A percentile compares a stretch with the other conserved stretches of the same genome.
Evolutionary conservation across 2,888 invertebrate genomes (phyloP).

Genomic region (Chymomyza caudatula): DNA sequence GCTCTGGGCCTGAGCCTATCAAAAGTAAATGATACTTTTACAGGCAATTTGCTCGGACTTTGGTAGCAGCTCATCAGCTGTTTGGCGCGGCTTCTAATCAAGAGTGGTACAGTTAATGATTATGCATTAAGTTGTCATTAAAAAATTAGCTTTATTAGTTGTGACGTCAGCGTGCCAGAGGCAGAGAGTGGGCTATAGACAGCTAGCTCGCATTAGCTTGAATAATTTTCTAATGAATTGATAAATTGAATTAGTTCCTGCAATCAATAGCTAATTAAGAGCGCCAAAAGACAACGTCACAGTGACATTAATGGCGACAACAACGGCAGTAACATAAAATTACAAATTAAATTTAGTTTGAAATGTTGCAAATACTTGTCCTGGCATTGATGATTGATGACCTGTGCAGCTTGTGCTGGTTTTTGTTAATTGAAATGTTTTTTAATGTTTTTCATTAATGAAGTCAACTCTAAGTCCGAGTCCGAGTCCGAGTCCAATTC

Average conservation of each 20-base stretch:
- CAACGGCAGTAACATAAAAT: constrained; percentile 53
- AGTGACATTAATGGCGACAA: constrained; percentile 37
- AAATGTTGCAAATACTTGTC: neutral
- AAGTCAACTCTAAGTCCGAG: neutral
- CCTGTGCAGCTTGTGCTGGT: neutral
- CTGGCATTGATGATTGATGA: constrained; percentile 54
- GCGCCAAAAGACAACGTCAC: neutral
- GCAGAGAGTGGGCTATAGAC: neutral
- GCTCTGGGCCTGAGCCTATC: constrained; percentile 38
- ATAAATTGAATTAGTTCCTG: constrained; percentile 58
- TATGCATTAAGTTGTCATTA: constrained; percentile 66
- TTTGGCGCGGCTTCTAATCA: constrained; percentile 6
- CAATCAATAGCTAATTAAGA: neutral
- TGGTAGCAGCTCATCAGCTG: constrained; percentile 7
- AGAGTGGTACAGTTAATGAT: constrained; percentile 48
- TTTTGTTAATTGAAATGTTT: constrained; percentile 32
- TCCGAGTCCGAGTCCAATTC: neutral
- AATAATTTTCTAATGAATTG: constrained; percentile 56
- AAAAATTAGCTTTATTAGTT: constrained; percentile 56
- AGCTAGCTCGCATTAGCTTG: neutral
- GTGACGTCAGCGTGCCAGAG: constrained; percentile 30
- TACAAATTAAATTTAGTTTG: constrained; percentile 53
- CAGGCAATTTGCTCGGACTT: constrained; percentile 34
- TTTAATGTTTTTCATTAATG: constrained; percentile 2
- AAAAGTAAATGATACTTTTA: constrained; percentile 48